Conservation (phyloP, 2,888 invertebrate species). For the Ennomos quercinarius region DNA sequence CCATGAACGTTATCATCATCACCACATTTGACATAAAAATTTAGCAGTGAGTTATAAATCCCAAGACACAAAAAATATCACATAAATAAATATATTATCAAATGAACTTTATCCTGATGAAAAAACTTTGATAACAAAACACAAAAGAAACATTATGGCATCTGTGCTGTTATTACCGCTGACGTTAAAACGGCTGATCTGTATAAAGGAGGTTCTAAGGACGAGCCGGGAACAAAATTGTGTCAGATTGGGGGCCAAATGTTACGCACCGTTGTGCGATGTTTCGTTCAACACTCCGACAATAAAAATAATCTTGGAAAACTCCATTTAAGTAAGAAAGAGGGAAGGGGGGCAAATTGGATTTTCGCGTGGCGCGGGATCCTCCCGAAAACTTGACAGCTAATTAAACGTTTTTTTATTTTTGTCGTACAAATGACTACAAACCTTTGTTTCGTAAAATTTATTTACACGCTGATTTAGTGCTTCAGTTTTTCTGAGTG, state of each 20-base stretch:
- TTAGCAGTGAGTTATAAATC: too few relatives aligned
- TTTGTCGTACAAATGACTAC: conserved; percentile 21
- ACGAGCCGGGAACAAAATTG: conserved; percentile 9
- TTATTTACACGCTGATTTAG: conserved; percentile 30
- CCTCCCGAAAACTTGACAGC: conserved; percentile 30
- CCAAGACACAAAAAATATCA: too few relatives aligned
- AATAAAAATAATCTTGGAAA: conserved; percentile 28
- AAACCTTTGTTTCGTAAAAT: conserved; percentile 30
- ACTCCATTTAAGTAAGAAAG: conserved; percentile 35
- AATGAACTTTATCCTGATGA: too few relatives aligned
- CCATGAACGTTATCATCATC: too few relatives aligned
- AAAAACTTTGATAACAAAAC: too few relatives aligned
- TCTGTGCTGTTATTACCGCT: neutral
- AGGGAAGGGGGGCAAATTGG: conserved; percentile 41
- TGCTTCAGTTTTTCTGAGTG: neutral
- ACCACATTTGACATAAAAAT: too few relatives aligned
- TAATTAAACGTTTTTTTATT: conserved; percentile 42
- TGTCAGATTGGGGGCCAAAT: conserved; percentile 11
- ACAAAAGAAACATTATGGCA: neutral
- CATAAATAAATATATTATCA: too few relatives aligned
- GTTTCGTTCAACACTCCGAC: conserved; percentile 13
- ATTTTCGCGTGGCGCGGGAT: conserved; percentile 33
- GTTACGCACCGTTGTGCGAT: conserved; percentile 2
- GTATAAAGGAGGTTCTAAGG: neutral
- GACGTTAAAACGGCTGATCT: conserved; percentile 9